A percentile compares a stretch with the other conserved stretches of the same genome.
These are phyloP conservation scores for Denticeps clupeoides DNA, from an alignment of 2,797 vertebrate species.

Conservation along the genomic window DNA sequence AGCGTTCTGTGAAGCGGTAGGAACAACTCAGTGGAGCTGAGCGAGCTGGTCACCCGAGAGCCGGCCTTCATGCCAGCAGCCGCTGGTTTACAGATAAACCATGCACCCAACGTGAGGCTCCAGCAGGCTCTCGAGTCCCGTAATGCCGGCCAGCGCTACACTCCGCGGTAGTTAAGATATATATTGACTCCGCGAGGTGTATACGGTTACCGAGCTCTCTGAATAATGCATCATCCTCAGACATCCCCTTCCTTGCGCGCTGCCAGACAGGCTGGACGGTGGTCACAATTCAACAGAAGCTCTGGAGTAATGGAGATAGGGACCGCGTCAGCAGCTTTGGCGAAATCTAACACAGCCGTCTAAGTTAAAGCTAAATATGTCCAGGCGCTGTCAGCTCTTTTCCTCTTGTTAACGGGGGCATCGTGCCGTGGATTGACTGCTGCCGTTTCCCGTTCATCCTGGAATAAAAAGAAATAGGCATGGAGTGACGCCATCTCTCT, in stretches of 20 bases:
- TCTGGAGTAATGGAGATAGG: no score
- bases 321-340: background rate
- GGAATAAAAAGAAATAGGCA: no score
- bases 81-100: background rate
- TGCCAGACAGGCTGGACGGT: background rate
- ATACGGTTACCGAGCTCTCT: slow-evolving; percentile 19
- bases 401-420: no score
- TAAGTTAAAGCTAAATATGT: no score
- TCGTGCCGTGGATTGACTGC: no score
- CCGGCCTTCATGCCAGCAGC: no score
- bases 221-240: slow-evolving; percentile 24
- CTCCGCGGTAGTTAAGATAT: slow-evolving; percentile 7
- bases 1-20: no score
- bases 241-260: slow-evolving; percentile 3
- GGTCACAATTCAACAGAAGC: background rate
- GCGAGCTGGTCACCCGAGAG: background rate
- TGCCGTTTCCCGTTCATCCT: no score
- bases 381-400: no score
- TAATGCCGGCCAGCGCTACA: slow-evolving; percentile 6
- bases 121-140: slow-evolving; percentile 3
- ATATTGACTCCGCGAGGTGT: slow-evolving; percentile 8
- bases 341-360: no score
- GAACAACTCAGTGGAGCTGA: background rate
- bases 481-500: no score
- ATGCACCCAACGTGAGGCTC: slow-evolving; percentile 6